Evolutionary conservation across 2,888 invertebrate species (phyloP).

Genomic region (Pandemis corylana): DNA sequence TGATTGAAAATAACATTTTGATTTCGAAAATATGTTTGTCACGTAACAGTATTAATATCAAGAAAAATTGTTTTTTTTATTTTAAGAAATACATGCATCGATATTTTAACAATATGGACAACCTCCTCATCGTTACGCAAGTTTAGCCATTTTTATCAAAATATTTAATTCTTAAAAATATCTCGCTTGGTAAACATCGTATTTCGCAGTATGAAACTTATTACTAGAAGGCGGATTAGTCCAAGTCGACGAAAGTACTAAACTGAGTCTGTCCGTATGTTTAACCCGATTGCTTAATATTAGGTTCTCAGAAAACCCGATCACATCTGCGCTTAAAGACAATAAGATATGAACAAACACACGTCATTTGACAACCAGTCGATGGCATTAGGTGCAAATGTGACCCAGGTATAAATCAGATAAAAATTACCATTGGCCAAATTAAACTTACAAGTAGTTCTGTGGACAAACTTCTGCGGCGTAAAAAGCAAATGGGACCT

Average conservation of each 20-base stretch:
- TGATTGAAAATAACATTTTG: constrained; percentile 28
- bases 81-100: constrained; percentile 1
- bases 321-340: background rate
- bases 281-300: constrained; percentile 16
- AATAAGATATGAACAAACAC: background rate
- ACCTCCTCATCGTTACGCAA: constrained; percentile 25
- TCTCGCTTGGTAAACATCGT: constrained; percentile 30
- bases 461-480: constrained; percentile 3
- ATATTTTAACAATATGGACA: constrained; percentile 22
- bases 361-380: too few relatives aligned
- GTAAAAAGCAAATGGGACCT: constrained; percentile 17
- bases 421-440: constrained; percentile 1
- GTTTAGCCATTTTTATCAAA: constrained; percentile 30
- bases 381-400: background rate
- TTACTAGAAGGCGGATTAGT: constrained; percentile 76
- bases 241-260: constrained; percentile 70
- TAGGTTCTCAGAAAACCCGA: background rate
- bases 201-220: constrained; percentile 54
- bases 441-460: constrained; percentile 11
- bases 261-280: constrained; percentile 40
- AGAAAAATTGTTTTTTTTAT: constrained; percentile 16
- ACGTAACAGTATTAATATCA: constrained; percentile 19
- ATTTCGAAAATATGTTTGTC: constrained; percentile 31
- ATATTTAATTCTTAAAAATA: constrained; percentile 39
- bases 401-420: background rate